Base-by-base conservation (phyloP, 2,797 vertebrate species). In the Oreortyx pictus region DNA sequence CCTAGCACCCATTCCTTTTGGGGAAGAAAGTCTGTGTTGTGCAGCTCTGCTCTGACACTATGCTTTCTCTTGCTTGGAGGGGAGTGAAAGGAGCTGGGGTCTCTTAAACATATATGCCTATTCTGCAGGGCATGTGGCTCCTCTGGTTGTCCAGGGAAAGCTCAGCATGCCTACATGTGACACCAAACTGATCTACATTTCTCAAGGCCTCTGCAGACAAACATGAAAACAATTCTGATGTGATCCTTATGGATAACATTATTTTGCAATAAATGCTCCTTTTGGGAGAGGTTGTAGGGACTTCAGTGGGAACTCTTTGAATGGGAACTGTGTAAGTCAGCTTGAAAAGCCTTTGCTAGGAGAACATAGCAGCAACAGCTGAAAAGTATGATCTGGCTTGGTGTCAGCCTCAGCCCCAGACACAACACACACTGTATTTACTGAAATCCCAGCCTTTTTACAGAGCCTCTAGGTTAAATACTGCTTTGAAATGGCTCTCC, bases 391-490 rank as follows among this genome's bases (percentile, higher is more conserved):
- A 57, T 57, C 57, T 87, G 61, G 6, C 57, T 90, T 74, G 25
- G 77, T 85, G 66, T 78, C 72, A 74, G 46, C 31, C 41, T 71
- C 24, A 80, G n/a, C 8, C 24, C 27, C 77, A 74, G 77, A 88
- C 77, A 81, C 27, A 72, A 12, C 50, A 49, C 6, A 60, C 19
- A 19, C 15, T 5, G 3, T 67, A 52, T 56, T 75, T 78, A 46
- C 49, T 75, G 57, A 89, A 72, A 65, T 67, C 35, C 14, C 56
- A 57, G 25, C 12, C 16, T 29, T 73, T 89, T 57, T 43, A 61
- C 68, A 64, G 56, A 84, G 24, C 8, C 24, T 70, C 39, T 79
- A 29, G n/a, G 68, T 75, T 87, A 82, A 90, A 96, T 68, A n/a
- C 9, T 43, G 15, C n/a, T 90, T 80, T 93, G 64, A 82, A 93